phyloP scores from a whole-genome alignment of 1,140 invertebrate species.

The Drosophila teissieri region DNA sequence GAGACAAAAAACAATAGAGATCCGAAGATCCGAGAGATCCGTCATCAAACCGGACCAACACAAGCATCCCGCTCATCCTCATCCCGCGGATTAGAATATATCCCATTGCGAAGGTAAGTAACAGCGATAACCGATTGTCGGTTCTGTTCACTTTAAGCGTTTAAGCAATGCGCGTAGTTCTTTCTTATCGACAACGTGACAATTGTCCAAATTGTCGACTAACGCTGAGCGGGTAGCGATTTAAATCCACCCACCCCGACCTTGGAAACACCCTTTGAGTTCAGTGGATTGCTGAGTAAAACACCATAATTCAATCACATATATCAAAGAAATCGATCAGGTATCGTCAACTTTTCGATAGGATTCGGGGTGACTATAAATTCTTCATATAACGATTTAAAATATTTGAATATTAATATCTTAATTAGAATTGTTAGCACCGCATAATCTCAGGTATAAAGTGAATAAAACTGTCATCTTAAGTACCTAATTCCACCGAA shows the following conservation, averaged over 20 bases:
- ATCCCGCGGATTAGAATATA: slow-evolving; percentile 6
- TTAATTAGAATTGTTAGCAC: too few relatives aligned
- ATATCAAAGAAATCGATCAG: not conserved
- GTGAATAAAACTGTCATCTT: not conserved
- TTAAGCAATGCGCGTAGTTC: slow-evolving; percentile 3
- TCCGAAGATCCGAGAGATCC: not conserved
- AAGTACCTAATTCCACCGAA: not conserved
- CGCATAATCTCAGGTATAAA: not conserved
- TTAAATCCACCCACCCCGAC: not conserved
- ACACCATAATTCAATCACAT: not conserved
- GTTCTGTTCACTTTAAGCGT: not conserved
- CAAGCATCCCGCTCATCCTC: not conserved
- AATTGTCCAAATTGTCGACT: slow-evolving; percentile 18
- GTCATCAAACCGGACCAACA: slow-evolving; percentile 23
- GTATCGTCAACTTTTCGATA: too few relatives aligned
- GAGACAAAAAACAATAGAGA: slow-evolving; percentile 6
- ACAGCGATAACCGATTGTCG: not conserved
- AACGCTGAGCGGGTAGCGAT: slow-evolving; percentile 19
- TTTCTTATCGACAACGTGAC: slow-evolving; percentile 55
- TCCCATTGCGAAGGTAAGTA: slow-evolving; percentile 23
- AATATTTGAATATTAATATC: too few relatives aligned
- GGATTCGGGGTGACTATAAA: too few relatives aligned
- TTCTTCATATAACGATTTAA: too few relatives aligned
- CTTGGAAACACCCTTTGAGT: not conserved
- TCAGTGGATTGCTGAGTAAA: not conserved